phyloP scores from a whole-genome alignment of 2,797 vertebrate species.

The Mallotus villosus region DNA sequence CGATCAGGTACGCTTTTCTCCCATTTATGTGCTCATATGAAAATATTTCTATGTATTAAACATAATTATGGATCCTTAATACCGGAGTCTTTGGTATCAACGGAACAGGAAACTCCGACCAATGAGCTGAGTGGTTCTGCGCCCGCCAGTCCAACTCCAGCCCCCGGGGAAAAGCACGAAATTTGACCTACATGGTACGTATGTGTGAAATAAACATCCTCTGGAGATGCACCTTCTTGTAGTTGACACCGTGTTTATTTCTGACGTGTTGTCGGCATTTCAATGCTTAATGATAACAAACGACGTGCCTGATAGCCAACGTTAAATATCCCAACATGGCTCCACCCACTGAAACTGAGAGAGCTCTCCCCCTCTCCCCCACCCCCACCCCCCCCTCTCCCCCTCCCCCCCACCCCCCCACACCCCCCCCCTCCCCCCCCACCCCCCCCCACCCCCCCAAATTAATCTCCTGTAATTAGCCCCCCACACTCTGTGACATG shows the following conservation, averaged over 20 bases:
- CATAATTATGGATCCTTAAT: not conserved
- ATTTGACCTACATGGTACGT: slow-evolving; percentile 73
- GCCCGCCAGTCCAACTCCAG: slow-evolving; percentile 72
- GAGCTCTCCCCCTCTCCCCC: slow-evolving; percentile 37
- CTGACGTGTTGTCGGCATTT: not conserved
- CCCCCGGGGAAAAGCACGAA: slow-evolving; percentile 72
- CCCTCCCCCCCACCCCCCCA: slow-evolving; percentile 28
- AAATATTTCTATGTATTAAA: not conserved
- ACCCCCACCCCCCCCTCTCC: slow-evolving; percentile 34
- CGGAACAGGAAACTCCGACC: slow-evolving; percentile 87
- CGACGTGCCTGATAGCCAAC: slow-evolving; percentile 19
- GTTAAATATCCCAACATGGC: slow-evolving; percentile 23
- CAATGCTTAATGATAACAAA: slow-evolving; percentile 15
- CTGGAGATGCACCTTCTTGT: not conserved
- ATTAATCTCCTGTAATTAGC: slow-evolving; percentile 62
- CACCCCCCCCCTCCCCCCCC: too few species aligned
- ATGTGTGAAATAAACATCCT: not conserved
- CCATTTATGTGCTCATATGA: not conserved
- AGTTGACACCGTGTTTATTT: not conserved
- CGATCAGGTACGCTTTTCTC: slow-evolving; percentile 83
- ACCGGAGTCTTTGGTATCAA: slow-evolving; percentile 20
- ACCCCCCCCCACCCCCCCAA: slow-evolving; percentile 31
- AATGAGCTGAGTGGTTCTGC: slow-evolving; percentile 83
- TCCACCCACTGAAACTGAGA: slow-evolving; percentile 45
- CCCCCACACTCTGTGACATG: slow-evolving; percentile 48